Evolutionary conservation across 2,888 invertebrate species (phyloP), one percentile per base, ranked within the genome.

Genomic region (Thelaira solivaga): DNA sequence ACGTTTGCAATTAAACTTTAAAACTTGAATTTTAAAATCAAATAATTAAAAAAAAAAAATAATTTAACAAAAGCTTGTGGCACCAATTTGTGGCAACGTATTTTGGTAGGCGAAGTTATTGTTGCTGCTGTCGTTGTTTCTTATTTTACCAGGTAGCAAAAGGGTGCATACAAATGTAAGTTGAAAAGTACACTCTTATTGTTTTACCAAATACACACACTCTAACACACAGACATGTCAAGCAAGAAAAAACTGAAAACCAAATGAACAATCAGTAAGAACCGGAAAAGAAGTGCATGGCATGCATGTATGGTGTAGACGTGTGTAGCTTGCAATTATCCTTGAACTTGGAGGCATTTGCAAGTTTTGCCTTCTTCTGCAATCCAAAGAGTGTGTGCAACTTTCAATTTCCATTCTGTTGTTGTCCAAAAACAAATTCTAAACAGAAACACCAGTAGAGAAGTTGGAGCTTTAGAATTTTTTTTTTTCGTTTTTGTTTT

Each of bases 341-440:
- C 78, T 78, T 78, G 78, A 78, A 78, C 78, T 78, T 78, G 69
- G 55, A 74, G 74, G 41, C 74, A 78, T 78, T 74, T 69, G n/a
- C 16, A 68, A 51, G 43, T 77, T 68, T 49, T 68, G 51, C 39
- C 64, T 55, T 36, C 57, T 73, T 55, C 47, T 39, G n/a, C n/a
- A 6, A 49, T 31, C 18, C 20, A 59, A 16, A 51, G 6, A 11
- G 8, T 49, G n/a, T 36, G 53, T 43, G 34, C 34, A 16, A 29
- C 31, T 49, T 61, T 45, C 20, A 11, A 13, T 61, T 59, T 8
- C 10, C 2, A 53, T n/a, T 24, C 31, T 39, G 26, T 6, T 59
- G 18, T 18, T 47, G 29, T 36, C 57, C 16, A 68, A 39, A 41
- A 49, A 31, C 1, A 31, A 34, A 34, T 53, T 29, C 6, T 4